Percentiles rank a stretch among this genome's conserved stretches.
These are phyloP conservation scores for Oscheius sp. DNA, from an alignment of 2,888 invertebrate species.

Conservation along the genomic window DNA sequence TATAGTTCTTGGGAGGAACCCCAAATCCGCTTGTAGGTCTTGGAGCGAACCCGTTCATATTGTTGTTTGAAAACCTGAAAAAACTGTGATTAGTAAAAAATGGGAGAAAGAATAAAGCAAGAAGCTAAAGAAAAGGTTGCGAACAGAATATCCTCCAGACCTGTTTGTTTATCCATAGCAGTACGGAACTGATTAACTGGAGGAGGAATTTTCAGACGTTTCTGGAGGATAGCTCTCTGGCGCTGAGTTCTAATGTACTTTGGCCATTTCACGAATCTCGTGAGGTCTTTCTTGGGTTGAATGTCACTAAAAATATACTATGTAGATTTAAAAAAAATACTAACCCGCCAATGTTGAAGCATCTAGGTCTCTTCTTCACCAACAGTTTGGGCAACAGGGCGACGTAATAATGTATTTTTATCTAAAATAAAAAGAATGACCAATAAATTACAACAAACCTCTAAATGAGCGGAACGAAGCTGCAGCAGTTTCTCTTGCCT, in stretches of 20 bases:
- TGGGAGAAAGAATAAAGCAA: no score
- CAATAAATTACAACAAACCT: neutral
- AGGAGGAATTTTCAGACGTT: constrained; percentile 96
- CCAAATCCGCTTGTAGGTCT: neutral
- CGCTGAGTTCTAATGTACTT: constrained; percentile 98
- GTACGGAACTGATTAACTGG: constrained; percentile 98
- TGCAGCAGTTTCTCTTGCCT: constrained; percentile 8
- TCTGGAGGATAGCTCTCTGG: constrained; percentile 92
- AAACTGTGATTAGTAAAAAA: no score
- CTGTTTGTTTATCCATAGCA: no score
- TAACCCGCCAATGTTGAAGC: no score
- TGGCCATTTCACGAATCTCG: constrained; percentile 98
- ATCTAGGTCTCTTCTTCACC: no score
- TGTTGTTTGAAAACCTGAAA: no score
- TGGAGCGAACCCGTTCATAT: constrained; percentile 7
- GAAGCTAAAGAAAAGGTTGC: no score
- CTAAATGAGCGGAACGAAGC: constrained; percentile 24
- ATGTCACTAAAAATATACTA: no score
- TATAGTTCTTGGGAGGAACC: no score
- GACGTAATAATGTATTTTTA: constrained; percentile 1
- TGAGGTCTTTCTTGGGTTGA: constrained; percentile 95
- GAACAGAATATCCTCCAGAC: constrained; percentile 96
- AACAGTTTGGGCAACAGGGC: neutral
- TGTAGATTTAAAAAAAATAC: no score
- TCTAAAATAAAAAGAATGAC: neutral